These are phyloP conservation scores for Cylas formicarius DNA, from an alignment of 1,140 invertebrate species.

Conservation along the genomic window DNA sequence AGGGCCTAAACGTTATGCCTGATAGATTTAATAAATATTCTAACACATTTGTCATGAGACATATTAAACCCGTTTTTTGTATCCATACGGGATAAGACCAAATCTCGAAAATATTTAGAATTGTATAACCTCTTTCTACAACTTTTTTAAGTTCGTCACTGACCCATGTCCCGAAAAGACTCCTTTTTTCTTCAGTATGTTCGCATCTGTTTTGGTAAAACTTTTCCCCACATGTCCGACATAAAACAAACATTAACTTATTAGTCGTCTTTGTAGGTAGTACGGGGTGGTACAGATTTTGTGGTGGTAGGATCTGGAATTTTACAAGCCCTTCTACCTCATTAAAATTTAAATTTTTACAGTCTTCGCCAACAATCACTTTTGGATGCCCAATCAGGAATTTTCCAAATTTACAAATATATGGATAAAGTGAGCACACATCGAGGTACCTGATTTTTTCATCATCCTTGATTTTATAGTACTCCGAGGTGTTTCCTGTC, in stretches of 20 bases:
- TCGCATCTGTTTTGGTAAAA: conserved; percentile 14
- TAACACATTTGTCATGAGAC: no score
- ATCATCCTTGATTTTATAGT: conserved; percentile 24
- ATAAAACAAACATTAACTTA: conserved; percentile 36
- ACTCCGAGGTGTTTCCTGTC: conserved; percentile 32
- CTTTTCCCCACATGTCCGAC: conserved; percentile 26
- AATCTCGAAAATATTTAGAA: conserved; percentile 39
- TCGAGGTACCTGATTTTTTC: conserved; percentile 40
- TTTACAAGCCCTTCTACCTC: conserved; percentile 27
- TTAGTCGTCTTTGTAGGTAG: conserved; percentile 28
- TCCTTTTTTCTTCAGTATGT: conserved; percentile 33
- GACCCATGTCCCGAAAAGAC: conserved; percentile 39
- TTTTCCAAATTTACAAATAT: conserved; percentile 29
- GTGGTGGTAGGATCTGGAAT: conserved; percentile 35
- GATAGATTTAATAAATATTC: no score
- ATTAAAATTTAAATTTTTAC: conserved; percentile 6
- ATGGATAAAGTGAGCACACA: conserved; percentile 39
- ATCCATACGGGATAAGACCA: no score
- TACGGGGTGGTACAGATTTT: conserved; percentile 35
- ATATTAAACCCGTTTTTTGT: no score
- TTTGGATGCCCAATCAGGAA: conserved; percentile 39
- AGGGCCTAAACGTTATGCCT: no score
- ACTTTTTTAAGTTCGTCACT: conserved; percentile 39
- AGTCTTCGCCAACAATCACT: conserved; percentile 14
- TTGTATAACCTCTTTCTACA: conserved; percentile 15